Base-by-base conservation (phyloP, 2,797 vertebrate species). In the Acanthurus lineatus region DNA sequence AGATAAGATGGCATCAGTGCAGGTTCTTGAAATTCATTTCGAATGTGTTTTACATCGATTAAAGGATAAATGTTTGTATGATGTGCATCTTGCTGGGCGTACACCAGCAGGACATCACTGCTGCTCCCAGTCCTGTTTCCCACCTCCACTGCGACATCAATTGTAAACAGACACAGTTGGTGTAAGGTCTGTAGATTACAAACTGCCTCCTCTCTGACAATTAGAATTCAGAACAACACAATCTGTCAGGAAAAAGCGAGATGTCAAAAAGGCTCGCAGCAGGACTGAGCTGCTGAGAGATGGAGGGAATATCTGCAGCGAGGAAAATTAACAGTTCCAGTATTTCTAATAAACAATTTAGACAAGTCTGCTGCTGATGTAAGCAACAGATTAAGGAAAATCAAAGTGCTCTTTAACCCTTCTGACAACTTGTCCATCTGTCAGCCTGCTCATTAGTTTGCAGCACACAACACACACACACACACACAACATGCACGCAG, bases 381-480 rank as follows among this genome's bases (percentile, higher is more conserved):
- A 82, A 68, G 69, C 58, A 56, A 69, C 52, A 61, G 81, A 90
- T 87, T 81, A 83, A 67, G 70, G 17, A 67, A 56, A 76, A 86
- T 88, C 82, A 86, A 85, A 88, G 68, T 52, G 71, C 66, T 70
- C 56, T 82, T 89, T 83, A 85, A 87, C 84, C 84, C 79, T 47
- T 63, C 51, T 71, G 71, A 77, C 69, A 70, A 22, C 59, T 79
- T 69, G 83, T 88, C 81, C 7, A 14, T 77, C 73, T 58, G 68
- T 65, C 72, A 62, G 47, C 69, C 51, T 76, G 81, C 56, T 88
- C 78, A 83, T 85, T 89, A 82, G 82, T 59, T 73, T 79, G 48
- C 71, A 12, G 12, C 12, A 45, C 4, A 14, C 45, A 75, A 57
- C 69, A 78, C 49, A 62, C 14, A 5, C 69, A 78, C 49, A 62